Conservation (phyloP, 2,113 vertebrate species). For the Plecotus auritus region DNA sequence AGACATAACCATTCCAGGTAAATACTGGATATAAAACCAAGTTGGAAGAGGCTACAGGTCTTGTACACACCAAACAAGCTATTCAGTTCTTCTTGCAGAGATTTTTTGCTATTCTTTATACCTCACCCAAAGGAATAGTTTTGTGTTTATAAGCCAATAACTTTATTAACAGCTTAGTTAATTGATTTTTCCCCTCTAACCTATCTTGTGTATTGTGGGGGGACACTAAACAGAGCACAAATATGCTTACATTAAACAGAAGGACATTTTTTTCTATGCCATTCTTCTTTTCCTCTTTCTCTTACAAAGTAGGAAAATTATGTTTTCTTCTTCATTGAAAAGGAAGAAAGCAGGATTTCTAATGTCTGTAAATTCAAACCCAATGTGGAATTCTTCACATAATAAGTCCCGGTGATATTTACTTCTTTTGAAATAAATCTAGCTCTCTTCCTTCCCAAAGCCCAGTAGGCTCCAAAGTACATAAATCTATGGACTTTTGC, state of each 20-base stretch:
- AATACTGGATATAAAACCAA: background rate
- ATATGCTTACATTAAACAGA: constrained; percentile 5
- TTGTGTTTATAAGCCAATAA: background rate
- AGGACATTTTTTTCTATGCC: background rate
- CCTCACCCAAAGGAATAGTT: background rate
- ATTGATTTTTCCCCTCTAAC: background rate
- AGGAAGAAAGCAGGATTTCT: constrained; percentile 13
- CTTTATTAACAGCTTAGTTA: constrained; percentile 1
- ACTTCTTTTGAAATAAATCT: constrained; percentile 36
- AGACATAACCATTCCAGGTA: background rate
- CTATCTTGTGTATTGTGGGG: background rate
- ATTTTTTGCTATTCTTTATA: background rate
- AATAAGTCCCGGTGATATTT: constrained; percentile 18
- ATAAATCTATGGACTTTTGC: constrained; percentile 38
- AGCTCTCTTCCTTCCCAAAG: constrained; percentile 32
- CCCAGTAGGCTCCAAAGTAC: constrained; percentile 3
- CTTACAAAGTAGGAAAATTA: constrained; percentile 9
- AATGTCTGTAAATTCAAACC: constrained; percentile 1
- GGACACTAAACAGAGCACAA: background rate
- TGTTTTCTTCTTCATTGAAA: background rate
- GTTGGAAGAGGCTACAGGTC: background rate
- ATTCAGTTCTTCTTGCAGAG: background rate
- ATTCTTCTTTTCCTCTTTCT: background rate
- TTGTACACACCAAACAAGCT: background rate
- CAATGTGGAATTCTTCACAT: background rate